phyloP scores from a whole-genome alignment of 2,113 vertebrate genomes.

The Podilymbus podiceps region DNA sequence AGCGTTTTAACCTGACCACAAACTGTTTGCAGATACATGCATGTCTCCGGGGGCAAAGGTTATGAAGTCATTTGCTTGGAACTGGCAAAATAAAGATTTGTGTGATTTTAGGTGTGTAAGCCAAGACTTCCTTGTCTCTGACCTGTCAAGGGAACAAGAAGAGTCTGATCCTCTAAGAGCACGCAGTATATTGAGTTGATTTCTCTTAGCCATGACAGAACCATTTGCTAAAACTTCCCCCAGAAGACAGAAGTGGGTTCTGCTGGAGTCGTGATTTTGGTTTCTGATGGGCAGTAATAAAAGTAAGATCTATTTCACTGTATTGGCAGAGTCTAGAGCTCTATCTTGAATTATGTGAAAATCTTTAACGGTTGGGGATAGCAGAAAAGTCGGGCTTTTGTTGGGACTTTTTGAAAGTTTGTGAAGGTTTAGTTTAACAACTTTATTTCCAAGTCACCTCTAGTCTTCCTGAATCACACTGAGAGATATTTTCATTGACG shows the following conservation, averaged over 20 bases:
- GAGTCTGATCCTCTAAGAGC: constrained; percentile 20
- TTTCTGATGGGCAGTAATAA: constrained; percentile 52
- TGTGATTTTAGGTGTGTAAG: neutral
- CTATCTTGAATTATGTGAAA: constrained; percentile 11
- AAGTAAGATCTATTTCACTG: constrained; percentile 30
- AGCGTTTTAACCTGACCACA: neutral
- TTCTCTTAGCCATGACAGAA: constrained; percentile 49
- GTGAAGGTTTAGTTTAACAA: neutral
- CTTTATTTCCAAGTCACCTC: constrained; percentile 3
- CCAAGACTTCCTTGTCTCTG: constrained; percentile 1
- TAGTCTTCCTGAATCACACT: neutral
- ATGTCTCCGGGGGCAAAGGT: neutral
- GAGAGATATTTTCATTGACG: neutral
- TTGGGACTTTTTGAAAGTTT: neutral
- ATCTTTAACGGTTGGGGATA: neutral
- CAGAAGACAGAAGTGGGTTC: constrained; percentile 23
- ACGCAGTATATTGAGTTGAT: constrained; percentile 57
- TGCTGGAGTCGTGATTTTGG: constrained; percentile 26
- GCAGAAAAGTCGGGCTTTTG: neutral
- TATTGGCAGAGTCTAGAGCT: neutral
- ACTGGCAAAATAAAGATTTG: constrained; percentile 3
- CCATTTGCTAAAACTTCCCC: constrained; percentile 29
- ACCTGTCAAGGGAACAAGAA: constrained; percentile 1
- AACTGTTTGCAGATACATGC: neutral
- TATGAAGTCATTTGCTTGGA: neutral